Base-by-base conservation (phyloP, 2,113 vertebrate genomes). In the Pelusios castaneus region DNA sequence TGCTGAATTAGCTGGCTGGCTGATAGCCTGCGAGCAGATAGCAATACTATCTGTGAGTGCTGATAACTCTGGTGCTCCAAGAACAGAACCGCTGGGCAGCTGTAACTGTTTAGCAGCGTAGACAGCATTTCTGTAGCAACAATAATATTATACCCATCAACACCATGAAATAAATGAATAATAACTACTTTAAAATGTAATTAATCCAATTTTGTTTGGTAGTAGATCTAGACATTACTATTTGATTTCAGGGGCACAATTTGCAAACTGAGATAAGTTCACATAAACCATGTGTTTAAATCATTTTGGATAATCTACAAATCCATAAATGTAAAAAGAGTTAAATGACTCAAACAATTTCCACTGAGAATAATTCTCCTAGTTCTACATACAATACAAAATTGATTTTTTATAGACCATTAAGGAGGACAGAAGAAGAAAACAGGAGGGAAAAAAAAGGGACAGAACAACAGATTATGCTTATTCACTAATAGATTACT, bases 281-380 rank as follows among this genome's bases (percentile, higher is more conserved):
- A 75, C 2, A 70, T 11, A 89, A 90, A 80, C 34, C 1, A 11
- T 34, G 4, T 54, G 2, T 55, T 47, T 67, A 51, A 41, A 29
- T 47, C 60, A 89, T 10, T 38, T 38, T 85, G 58, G 1, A 22
- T 76, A 8, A 81, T 17, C 8, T 89, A 1, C 45, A 4, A 45
- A 8, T 52, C 86, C 34, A n/a, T 80, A 80, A 88, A 17, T 6
- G 51, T 1, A 0, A 16, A 80, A 70, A 2, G 43, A 4, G 49
- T 51, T 87, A 52, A 16, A 88, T 58, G 34, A 91, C 13, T 55
- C 54, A 80, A 52, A 54, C 52, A 5, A 29, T 38, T 86, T 93
- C 58, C 75, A 45, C 4, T 58, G 14, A 54, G 38, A 81, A 83
- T 80, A 43, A 41, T 24, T 85, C 43, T 84, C 10, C 16, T 49